A percentile compares a stretch with the other conserved stretches of the same genome.
Evolutionary conservation across 2,113 vertebrate species (phyloP).

Genomic region (Myrmecophaga tridactyla): DNA sequence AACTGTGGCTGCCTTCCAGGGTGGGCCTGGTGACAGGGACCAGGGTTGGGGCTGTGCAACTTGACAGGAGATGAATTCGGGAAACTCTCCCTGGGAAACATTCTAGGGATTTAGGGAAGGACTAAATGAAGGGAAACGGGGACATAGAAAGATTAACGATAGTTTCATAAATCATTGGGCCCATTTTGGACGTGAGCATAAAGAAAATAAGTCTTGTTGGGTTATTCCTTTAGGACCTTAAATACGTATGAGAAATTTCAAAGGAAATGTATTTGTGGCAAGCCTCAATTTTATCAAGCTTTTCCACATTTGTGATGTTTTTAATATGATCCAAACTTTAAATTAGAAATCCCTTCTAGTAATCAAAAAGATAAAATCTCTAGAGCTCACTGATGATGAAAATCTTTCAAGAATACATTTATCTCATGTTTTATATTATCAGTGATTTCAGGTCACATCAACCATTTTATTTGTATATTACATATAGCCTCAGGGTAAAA

Average conservation of each 20-base stretch:
- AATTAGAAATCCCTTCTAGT: neutral
- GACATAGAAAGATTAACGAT: neutral
- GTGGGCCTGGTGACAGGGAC: neutral
- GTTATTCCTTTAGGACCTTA: neutral
- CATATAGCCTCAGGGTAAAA: neutral
- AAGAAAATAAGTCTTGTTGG: neutral
- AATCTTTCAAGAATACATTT: conserved; percentile 17
- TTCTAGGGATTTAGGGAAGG: neutral
- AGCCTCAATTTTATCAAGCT: neutral
- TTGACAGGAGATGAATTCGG: neutral
- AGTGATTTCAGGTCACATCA: neutral
- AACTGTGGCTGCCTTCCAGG: neutral
- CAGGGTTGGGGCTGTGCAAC: neutral
- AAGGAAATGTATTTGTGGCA: neutral
- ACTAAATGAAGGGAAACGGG: neutral
- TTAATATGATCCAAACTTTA: neutral
- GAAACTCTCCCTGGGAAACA: neutral
- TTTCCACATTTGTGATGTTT: neutral
- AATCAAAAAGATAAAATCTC: conserved; percentile 8
- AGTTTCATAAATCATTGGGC: neutral
- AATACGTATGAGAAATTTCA: neutral
- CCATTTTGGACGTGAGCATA: neutral
- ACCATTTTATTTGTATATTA: neutral
- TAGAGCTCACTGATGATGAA: neutral
- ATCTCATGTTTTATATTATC: neutral